Evolutionary conservation across 2,888 invertebrate species (phyloP), one percentile per base, ranked within the genome.

Genomic region (Netelia melanura): DNA sequence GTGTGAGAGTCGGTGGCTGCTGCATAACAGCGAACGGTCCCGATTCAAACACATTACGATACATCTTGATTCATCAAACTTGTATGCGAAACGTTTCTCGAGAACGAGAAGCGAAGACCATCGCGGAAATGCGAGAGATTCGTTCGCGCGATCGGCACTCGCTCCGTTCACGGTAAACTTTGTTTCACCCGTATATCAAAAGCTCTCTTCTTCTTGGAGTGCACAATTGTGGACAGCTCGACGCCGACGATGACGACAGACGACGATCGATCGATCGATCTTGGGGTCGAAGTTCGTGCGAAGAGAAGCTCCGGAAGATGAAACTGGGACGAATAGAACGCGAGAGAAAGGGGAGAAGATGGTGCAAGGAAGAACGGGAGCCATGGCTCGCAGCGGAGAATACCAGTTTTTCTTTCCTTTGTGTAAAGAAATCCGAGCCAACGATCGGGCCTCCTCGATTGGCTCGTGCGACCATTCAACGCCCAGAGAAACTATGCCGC

Each of bases 251-350:
- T 58, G 84, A n/a, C 62, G 76, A 38, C 38, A 38, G 38, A 75
- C 76, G 61, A 67, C 65, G 84, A 81, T 75, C 81, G 84, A 81
- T 84, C 81, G 84, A 81, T 84, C 81, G 84, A 81, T 77, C 67
- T 44, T 61, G 21, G 68, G 72, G 68, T 77, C 72, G 44, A 77
- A 84, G 77, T 77, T 81, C 77, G 61, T 74, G 62, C 70, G 21
- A 70, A 54, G 67, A 82, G 79, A 86, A 84, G 71, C 78, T 79
- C 67, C 76, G 72, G 52, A 81, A 84, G 85, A 81, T 67, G 86
- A 81, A 85, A 81, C 81, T 77, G 62, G 81, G 77, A 84, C 85
- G 82, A 82, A 58, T 58, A 62, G 77, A 58, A n/a, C 14, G 44
- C 21, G 25, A 61, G 65, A 74, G 68, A 79, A 43, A 77, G 68